Conservation (phyloP, 2,888 invertebrate genomes). For the Ophonus ardosiacus region DNA sequence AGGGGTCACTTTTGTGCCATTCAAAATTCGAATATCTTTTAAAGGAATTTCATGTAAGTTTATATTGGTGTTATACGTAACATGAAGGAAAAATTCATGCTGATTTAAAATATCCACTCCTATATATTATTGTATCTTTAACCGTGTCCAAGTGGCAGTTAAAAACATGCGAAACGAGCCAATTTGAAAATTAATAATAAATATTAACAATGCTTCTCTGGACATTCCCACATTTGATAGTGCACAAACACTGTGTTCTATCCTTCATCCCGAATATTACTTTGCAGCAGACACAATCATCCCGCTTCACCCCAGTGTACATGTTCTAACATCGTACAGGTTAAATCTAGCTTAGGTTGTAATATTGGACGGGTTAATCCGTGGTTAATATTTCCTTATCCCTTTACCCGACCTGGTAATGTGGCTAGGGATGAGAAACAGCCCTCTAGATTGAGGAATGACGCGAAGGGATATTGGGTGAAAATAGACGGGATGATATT, state of each 20-base stretch:
- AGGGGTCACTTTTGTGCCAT: too few relatives aligned
- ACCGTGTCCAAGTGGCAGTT: too few relatives aligned
- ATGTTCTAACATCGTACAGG: neutral
- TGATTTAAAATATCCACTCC: too few relatives aligned
- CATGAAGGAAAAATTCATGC: too few relatives aligned
- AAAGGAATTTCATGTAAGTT: too few relatives aligned
- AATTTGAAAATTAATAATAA: too few relatives aligned
- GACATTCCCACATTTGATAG: too few relatives aligned
- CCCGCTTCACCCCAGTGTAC: neutral
- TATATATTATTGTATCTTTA: too few relatives aligned
- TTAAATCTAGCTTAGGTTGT: slow-evolving; percentile 28
- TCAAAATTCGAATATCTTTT: too few relatives aligned
- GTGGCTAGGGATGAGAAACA: neutral
- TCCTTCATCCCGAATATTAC: neutral
- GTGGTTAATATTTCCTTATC: slow-evolving; percentile 51
- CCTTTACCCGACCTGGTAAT: neutral
- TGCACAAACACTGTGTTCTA: neutral
- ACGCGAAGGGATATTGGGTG: neutral
- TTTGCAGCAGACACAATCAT: neutral
- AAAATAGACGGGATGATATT: neutral
- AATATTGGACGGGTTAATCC: slow-evolving; percentile 53
- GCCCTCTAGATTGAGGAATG: neutral
- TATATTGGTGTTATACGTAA: too few relatives aligned
- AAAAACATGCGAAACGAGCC: too few relatives aligned
- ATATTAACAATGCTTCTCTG: too few relatives aligned